phyloP scores from a whole-genome alignment of 2,797 vertebrate species.

The Saxicola maurus region DNA sequence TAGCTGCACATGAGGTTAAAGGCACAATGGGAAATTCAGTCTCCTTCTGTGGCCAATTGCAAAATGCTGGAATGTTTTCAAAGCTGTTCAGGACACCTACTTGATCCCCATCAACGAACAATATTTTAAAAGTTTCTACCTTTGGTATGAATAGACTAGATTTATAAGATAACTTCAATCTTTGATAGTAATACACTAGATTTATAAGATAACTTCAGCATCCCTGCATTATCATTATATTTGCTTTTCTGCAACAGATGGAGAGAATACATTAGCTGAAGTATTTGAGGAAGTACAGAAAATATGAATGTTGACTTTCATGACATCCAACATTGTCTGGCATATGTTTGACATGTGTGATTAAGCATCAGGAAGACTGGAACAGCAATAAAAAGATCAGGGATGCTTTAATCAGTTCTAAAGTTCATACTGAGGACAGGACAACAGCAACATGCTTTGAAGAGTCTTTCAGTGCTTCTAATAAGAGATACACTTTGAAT shows the following conservation, averaged over 20 bases:
- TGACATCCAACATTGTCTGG: slow-evolving; percentile 7
- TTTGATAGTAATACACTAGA: not conserved
- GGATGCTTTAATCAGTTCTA: not conserved
- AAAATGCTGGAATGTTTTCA: not conserved
- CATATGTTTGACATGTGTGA: slow-evolving; percentile 25
- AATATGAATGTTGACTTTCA: slow-evolving; percentile 48
- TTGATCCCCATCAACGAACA: not conserved
- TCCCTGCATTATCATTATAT: not conserved
- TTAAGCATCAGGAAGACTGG: slow-evolving; percentile 20
- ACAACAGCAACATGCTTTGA: not conserved
- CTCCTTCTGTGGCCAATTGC: not conserved
- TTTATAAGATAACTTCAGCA: not conserved
- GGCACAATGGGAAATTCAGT: not conserved
- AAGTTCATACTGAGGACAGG: not conserved
- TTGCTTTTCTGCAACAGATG: slow-evolving; percentile 36
- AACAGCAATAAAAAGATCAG: slow-evolving; percentile 7
- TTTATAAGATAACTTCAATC: not conserved
- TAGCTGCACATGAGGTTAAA: not conserved
- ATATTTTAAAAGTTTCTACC: not conserved
- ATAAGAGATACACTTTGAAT: not conserved
- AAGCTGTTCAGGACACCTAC: not conserved
- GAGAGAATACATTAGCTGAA: slow-evolving; percentile 49
- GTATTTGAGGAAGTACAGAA: slow-evolving; percentile 48
- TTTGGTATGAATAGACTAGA: not conserved
- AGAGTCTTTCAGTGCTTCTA: not conserved